Conservation (phyloP, 2,113 vertebrate genomes). For the Leptodactylus fuscus region DNA sequence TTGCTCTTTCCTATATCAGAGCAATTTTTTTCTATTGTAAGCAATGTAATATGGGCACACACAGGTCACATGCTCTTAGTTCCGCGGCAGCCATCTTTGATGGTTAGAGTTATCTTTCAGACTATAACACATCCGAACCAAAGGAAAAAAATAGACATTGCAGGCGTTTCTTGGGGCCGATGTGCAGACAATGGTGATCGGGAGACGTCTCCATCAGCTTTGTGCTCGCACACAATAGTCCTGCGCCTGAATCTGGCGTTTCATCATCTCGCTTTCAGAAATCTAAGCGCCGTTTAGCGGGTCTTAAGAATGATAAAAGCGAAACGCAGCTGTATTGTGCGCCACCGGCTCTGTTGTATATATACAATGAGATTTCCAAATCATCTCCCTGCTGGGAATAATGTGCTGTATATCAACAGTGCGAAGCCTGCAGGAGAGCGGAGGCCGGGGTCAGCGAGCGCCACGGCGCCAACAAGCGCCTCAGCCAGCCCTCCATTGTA, state of each 20-base stretch:
- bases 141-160: no score
- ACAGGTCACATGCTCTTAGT: no score
- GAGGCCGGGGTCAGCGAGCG: not conserved
- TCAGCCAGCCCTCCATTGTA: not conserved
- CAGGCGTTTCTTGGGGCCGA: no score
- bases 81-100: no score
- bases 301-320: conserved; percentile 7
- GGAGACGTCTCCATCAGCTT: not conserved
- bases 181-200: not conserved
- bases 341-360: not conserved
- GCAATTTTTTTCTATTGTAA: no score
- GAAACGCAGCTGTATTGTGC: conserved; percentile 39
- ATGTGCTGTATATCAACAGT: not conserved
- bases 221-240: conserved; percentile 6
- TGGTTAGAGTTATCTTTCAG: no score
- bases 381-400: not conserved
- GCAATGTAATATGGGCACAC: no score
- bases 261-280: conserved; percentile 3
- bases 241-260: not conserved
- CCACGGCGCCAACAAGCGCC: no score
- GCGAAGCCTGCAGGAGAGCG: not conserved
- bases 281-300: conserved; percentile 12
- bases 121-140: no score
- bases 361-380: conserved; percentile 15
- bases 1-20: no score